Base-by-base conservation (phyloP, 2,888 invertebrate genomes). In the Stenichneumon culpator region DNA sequence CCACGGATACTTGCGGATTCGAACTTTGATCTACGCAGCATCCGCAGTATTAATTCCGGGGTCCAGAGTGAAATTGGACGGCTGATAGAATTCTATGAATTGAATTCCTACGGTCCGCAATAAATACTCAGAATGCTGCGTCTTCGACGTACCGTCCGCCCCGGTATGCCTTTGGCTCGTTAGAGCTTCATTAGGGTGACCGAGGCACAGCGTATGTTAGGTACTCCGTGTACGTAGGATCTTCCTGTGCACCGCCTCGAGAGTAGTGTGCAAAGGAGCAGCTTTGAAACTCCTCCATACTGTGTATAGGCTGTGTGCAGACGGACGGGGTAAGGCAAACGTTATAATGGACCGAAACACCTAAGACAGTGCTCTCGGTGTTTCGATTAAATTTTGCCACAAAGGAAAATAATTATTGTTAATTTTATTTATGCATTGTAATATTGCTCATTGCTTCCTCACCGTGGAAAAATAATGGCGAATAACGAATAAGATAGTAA, bases 181-280 rank as follows among this genome's bases (percentile, higher is more conserved):
- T 83, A 68, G 78, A 79, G 78, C 78, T 79, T 83, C 78, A 83
- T 83, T 78, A 83, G 78, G 73, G 78, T 79, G 82, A 73, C 73
- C 82, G 60, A 39, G 32, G 78, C 47, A 7, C 60, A 52, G 57
- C 54, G 68, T 78, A 52, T 67, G 70, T 50, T 7, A 47, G 32
- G 63, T 28, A 73, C 50, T 19, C 19, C n/a, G 25, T 73, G 68
- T 68, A 68, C 50, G 60, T 28, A 78, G 67, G 68, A 83, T 78
- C 60, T 28, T 78, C 25, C 19, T 47, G 25, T n/a, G 57, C 57
- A 47, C 68, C 44, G 57, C 9, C 73, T 39, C 1, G 16, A 68
- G 32, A 67, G 44, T 44, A 67, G 57, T 47, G 75, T 19, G 65
- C 11, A 65, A 72, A 82, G 50, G 52, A 52, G 75, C 36, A 50